Percentiles rank a stretch among this genome's conserved stretches.
Evolutionary conservation across 1,140 invertebrate species (phyloP).

Genomic region (Macrobrachium rosenbergii): DNA sequence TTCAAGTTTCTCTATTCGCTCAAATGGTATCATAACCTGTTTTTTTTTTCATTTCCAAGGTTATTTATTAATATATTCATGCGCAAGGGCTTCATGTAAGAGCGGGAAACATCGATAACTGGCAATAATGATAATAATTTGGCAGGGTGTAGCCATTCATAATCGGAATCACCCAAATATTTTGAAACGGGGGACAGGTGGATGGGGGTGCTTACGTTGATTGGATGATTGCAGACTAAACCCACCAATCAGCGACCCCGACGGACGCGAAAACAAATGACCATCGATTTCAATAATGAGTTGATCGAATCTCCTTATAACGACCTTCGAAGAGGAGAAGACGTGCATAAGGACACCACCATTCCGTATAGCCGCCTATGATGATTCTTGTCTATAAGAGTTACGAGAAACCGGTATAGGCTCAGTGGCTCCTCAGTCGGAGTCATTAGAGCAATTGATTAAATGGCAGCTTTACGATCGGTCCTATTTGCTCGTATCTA

Average conservation of each 20-base stretch:
- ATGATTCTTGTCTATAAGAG: too few relatives aligned
- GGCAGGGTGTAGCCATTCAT: conserved; percentile 9
- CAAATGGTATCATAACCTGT: too few relatives aligned
- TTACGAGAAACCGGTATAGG: too few relatives aligned
- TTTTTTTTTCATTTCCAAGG: not conserved
- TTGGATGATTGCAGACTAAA: conserved; percentile 54
- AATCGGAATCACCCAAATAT: conserved; percentile 38
- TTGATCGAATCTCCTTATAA: conserved; percentile 53
- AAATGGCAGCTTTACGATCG: too few relatives aligned
- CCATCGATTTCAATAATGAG: conserved; percentile 54
- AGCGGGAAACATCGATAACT: conserved; percentile 53
- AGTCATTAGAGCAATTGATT: too few relatives aligned
- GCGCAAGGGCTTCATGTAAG: not conserved
- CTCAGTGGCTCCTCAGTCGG: too few relatives aligned
- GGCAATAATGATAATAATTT: conserved; percentile 50
- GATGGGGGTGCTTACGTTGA: conserved; percentile 46
- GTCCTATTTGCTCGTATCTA: too few relatives aligned
- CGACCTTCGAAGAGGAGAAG: conserved; percentile 41
- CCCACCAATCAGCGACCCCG: conserved; percentile 49
- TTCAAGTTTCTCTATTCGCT: too few relatives aligned
- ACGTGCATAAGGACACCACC: too few relatives aligned
- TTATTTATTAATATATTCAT: conserved; percentile 36
- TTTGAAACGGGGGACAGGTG: conserved; percentile 7
- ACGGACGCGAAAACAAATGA: conserved; percentile 49
- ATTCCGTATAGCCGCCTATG: too few relatives aligned